Evolutionary conservation across 2,888 invertebrate genomes (phyloP).

Genomic region (Pristionchus maxplancki): DNA sequence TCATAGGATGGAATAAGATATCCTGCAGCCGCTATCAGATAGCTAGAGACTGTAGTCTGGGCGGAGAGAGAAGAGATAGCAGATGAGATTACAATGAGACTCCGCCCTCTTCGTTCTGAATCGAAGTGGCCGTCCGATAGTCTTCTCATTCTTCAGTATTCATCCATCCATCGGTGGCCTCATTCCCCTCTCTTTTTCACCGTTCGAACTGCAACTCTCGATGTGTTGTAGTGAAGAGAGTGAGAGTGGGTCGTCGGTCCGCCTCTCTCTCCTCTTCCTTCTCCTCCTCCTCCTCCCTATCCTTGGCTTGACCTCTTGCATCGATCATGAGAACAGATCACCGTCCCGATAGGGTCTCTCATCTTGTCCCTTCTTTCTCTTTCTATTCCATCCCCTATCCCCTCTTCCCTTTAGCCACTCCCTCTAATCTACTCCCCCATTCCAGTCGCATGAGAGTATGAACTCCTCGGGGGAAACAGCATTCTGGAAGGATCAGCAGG

Average conservation of each 20-base stretch:
- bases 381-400: not conserved
- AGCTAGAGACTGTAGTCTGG: constrained; percentile 4
- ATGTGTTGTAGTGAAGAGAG: not conserved
- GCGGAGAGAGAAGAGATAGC: not conserved
- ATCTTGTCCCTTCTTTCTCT: not conserved
- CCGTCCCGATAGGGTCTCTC: constrained; percentile 35
- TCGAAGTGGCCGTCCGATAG: not conserved
- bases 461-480: constrained; percentile 64
- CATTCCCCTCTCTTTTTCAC: constrained; percentile 21
- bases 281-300: not conserved
- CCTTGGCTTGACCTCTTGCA: constrained; percentile 42
- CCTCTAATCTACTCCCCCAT: constrained; percentile 46
- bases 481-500: constrained; percentile 78
- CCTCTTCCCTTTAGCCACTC: not conserved
- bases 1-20: constrained; percentile 11
- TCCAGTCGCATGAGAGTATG: constrained; percentile 73
- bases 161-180: not conserved
- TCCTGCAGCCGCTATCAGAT: constrained; percentile 11
- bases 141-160: not conserved
- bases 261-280: not conserved
- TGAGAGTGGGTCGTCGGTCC: constrained; percentile 8
- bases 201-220: constrained; percentile 49
- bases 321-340: constrained; percentile 50
- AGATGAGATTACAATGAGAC: constrained; percentile 40
- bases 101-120: constrained; percentile 31